Percentiles rank a stretch among this genome's conserved stretches.
Conservation (phyloP, 2,888 invertebrate species). For the Syritta pipiens region DNA sequence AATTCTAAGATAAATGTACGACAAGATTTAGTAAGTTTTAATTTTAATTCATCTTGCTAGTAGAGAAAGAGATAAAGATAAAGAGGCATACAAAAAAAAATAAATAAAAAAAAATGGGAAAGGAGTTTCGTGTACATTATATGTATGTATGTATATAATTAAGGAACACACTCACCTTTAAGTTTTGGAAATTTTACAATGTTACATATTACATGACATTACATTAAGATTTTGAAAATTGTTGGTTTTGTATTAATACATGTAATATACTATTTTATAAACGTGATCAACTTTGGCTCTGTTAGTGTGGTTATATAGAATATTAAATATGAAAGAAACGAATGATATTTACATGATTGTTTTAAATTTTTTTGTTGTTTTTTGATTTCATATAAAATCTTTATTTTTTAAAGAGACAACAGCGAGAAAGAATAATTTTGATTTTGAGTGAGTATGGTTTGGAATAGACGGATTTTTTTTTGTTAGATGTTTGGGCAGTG, state of each 20-base stretch:
- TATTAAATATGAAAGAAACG: conserved; percentile 7
- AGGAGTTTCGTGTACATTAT: neutral
- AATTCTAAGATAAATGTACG: conserved; percentile 35
- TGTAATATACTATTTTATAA: conserved; percentile 22
- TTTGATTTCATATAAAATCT: neutral
- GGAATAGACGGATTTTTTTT: no score
- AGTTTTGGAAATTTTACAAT: conserved; percentile 32
- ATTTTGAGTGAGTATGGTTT: neutral
- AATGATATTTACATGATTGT: conserved; percentile 60
- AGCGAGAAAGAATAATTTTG: conserved; percentile 10
- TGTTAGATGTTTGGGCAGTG: no score
- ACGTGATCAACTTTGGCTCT: conserved; percentile 59
- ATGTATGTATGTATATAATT: conserved; percentile 11
- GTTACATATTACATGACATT: conserved; percentile 9
- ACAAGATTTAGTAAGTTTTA: conserved; percentile 19
- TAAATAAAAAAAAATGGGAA: neutral
- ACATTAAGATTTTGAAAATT: conserved; percentile 48
- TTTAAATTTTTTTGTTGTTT: neutral
- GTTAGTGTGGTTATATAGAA: conserved; percentile 18
- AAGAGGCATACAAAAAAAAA: neutral
- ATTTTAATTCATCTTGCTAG: conserved; percentile 31
- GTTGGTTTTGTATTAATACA: conserved; percentile 15
- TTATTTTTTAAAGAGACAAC: neutral
- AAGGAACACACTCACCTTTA: conserved; percentile 67
- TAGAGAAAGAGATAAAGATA: conserved; percentile 1